These are phyloP conservation scores for Halotydeus destructor DNA, from an alignment of 1,140 invertebrate genomes.

Conservation along the genomic window DNA sequence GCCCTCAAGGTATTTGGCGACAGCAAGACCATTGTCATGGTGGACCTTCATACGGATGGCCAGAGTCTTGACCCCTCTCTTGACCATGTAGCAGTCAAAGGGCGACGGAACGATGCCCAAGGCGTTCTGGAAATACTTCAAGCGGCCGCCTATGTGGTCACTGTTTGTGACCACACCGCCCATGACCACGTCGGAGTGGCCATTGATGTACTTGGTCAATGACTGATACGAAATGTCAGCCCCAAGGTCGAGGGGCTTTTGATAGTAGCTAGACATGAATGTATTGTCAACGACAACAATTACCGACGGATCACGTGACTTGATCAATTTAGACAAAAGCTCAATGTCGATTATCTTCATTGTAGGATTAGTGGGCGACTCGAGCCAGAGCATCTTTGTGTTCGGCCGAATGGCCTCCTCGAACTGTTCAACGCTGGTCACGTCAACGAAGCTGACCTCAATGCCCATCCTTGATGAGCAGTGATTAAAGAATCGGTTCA, in stretches of 20 bases:
- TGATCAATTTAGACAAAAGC: slow-evolving; percentile 32
- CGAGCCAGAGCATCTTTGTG: slow-evolving; percentile 88
- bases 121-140: slow-evolving; percentile 20
- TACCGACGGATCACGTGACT: slow-evolving; percentile 23
- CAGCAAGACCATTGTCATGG: slow-evolving; percentile 45
- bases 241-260: slow-evolving; percentile 67
- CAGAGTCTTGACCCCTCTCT: slow-evolving; percentile 75
- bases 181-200: slow-evolving; percentile 94
- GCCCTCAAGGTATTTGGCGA: slow-evolving; percentile 55
- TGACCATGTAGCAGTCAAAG: slow-evolving; percentile 85
- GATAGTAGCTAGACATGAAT: slow-evolving; percentile 85
- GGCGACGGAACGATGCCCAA: slow-evolving; percentile 82
- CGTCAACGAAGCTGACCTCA: slow-evolving; percentile 55
- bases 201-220: slow-evolving; percentile 94
- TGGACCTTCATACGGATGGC: slow-evolving; percentile 67
- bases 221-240: slow-evolving; percentile 85
- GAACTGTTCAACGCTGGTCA: slow-evolving; percentile 42
- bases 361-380: slow-evolving; percentile 92
- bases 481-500: slow-evolving; percentile 37
- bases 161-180: slow-evolving; percentile 38
- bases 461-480: slow-evolving; percentile 45
- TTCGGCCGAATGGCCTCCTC: slow-evolving; percentile 47
- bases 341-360: slow-evolving; percentile 77
- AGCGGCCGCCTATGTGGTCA: background rate
- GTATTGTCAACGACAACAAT: slow-evolving; percentile 90